These are phyloP conservation scores for Hirtodrosophila confusa DNA, from an alignment of 2,888 invertebrate genomes.

Conservation along the genomic window DNA sequence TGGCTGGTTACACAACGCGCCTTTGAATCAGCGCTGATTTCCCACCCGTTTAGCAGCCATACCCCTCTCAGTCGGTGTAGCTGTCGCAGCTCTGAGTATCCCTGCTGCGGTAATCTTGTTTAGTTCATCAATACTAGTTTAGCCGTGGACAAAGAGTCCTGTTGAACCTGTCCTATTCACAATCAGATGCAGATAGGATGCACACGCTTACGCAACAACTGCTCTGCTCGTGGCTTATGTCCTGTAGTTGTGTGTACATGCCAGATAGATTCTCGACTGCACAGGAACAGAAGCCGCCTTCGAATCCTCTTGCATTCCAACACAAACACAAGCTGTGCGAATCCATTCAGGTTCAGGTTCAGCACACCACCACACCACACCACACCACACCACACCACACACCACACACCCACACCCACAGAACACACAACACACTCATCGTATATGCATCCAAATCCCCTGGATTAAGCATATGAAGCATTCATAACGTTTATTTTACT, in stretches of 20 bases:
- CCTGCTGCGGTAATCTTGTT: slow-evolving; percentile 66
- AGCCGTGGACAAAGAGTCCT: slow-evolving; percentile 65
- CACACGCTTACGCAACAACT: not conserved
- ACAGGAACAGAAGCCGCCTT: slow-evolving; percentile 7
- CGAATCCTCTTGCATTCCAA: slow-evolving; percentile 39
- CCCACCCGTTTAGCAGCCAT: slow-evolving; percentile 23
- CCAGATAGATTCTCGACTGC: slow-evolving; percentile 55
- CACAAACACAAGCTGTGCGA: slow-evolving; percentile 8
- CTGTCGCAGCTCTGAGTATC: slow-evolving; percentile 28
- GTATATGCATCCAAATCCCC: slow-evolving; percentile 83
- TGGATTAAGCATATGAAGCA: slow-evolving; percentile 84
- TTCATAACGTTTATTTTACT: slow-evolving; percentile 81
- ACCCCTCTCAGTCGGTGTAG: too few species aligned
- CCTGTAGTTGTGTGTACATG: slow-evolving; percentile 28
- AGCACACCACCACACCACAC: slow-evolving; percentile 20
- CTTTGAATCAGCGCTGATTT: slow-evolving; percentile 26
- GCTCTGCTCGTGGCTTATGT: too few species aligned
- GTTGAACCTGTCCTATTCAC: slow-evolving; percentile 36
- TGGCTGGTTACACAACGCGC: slow-evolving; percentile 21
- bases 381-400: slow-evolving; percentile 24
- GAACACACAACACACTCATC: slow-evolving; percentile 52
- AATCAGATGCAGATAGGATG: slow-evolving; percentile 28
- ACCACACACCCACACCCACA: slow-evolving; percentile 23
- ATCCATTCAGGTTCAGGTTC: slow-evolving; percentile 33
- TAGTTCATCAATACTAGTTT: slow-evolving; percentile 77